phyloP scores from a whole-genome alignment of 2,797 vertebrate species.

The Vipera ursinii region DNA sequence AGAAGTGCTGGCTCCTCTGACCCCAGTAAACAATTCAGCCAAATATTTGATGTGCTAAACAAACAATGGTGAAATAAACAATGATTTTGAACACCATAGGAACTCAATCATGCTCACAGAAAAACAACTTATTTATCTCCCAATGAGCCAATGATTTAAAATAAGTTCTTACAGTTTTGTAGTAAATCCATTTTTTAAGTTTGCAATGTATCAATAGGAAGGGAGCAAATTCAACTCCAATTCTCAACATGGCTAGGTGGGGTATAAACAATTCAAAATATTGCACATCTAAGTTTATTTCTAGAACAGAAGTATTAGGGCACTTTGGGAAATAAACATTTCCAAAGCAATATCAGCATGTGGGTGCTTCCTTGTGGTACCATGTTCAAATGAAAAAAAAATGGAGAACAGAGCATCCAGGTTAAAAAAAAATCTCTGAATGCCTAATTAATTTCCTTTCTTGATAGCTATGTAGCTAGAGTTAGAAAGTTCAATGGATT shows the following conservation, averaged over 20 bases:
- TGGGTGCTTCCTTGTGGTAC: background rate
- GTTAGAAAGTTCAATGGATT: background rate
- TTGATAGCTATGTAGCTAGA: background rate
- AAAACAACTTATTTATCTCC: background rate
- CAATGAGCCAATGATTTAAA: background rate
- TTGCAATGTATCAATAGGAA: background rate
- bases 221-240: background rate
- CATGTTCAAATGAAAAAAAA: background rate
- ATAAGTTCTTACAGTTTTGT: background rate
- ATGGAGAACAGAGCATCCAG: background rate
- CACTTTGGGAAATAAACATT: background rate
- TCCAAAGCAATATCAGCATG: background rate
- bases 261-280: background rate
- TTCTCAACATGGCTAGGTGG: background rate
- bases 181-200: background rate
- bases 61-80: background rate
- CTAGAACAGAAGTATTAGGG: background rate
- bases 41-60: background rate
- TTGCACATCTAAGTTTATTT: background rate
- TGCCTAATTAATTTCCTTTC: background rate
- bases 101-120: background rate
- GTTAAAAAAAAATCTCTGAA: background rate
- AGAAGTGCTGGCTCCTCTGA: background rate
- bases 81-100: background rate
- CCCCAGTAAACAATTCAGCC: background rate